Percentiles rank a stretch among this genome's conserved stretches.
phyloP scores from a whole-genome alignment of 1,140 invertebrate species.

The Hydropsyche tenuis region DNA sequence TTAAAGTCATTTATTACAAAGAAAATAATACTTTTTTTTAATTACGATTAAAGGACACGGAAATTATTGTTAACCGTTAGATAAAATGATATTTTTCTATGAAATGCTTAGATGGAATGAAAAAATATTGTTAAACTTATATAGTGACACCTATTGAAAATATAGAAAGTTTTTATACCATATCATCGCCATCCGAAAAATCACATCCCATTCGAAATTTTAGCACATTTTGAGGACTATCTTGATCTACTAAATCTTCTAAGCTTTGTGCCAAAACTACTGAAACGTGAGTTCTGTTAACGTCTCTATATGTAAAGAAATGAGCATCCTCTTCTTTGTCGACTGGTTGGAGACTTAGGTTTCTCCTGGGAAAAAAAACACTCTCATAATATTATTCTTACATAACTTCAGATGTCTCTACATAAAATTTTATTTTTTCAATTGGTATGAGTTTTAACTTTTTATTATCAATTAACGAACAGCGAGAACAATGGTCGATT shows the following conservation, averaged over 20 bases:
- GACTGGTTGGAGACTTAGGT: slow-evolving; percentile 72
- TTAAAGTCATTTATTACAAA: too few relatives aligned
- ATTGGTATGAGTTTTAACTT: too few relatives aligned
- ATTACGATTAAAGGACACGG: too few relatives aligned
- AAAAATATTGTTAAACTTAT: too few relatives aligned
- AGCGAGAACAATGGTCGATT: too few relatives aligned
- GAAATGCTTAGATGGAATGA: too few relatives aligned
- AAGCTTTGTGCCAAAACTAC: slow-evolving; percentile 75
- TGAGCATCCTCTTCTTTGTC: slow-evolving; percentile 75
- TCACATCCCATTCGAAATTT: slow-evolving; percentile 78
- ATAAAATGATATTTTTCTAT: too few relatives aligned
- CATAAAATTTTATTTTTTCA: background rate
- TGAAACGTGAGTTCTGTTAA: slow-evolving; percentile 77
- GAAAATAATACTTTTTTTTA: too few relatives aligned
- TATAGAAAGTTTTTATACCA: slow-evolving; percentile 54
- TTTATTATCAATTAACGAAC: too few relatives aligned
- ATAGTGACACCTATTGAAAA: slow-evolving; percentile 9
- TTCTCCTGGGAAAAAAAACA: slow-evolving; percentile 60
- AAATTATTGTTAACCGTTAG: too few relatives aligned
- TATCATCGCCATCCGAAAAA: slow-evolving; percentile 66
- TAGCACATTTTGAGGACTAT: slow-evolving; percentile 79
- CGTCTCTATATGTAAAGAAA: slow-evolving; percentile 73
- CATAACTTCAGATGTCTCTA: background rate
- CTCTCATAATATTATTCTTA: too few relatives aligned
- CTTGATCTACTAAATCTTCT: slow-evolving; percentile 80